Conservation (phyloP, 2,113 vertebrate genomes). For the Sebastes fasciatus region DNA sequence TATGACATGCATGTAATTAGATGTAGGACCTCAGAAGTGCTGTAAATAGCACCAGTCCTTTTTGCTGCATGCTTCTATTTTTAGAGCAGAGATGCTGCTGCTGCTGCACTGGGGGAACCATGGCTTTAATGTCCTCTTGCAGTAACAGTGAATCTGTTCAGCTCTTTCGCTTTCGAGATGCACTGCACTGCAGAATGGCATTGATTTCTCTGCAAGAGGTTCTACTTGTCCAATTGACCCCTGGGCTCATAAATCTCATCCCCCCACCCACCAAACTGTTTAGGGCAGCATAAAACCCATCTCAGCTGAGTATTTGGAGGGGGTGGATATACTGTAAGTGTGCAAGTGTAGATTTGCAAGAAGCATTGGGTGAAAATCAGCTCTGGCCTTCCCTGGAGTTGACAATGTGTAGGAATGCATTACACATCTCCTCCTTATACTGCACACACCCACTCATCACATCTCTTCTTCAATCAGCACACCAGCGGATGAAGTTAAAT, state of each 20-base stretch:
- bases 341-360: conserved; percentile 9
- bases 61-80: conserved; percentile 86
- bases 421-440: conserved; percentile 39
- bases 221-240: conserved; percentile 39
- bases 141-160: conserved; percentile 69
- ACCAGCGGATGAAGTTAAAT: conserved; percentile 5
- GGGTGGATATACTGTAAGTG: conserved; percentile 19
- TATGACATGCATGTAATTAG: conserved; percentile 50
- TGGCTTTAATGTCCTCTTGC: conserved; percentile 78
- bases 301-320: conserved; percentile 14
- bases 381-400: conserved; percentile 37
- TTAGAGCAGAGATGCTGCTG: conserved; percentile 73
- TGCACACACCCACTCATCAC: conserved; percentile 58
- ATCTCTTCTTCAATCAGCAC: conserved; percentile 32
- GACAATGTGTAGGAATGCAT: conserved; percentile 66
- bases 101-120: conserved; percentile 77
- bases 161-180: conserved; percentile 63
- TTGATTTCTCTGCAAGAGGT: conserved; percentile 46
- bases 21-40: conserved; percentile 58
- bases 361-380: conserved; percentile 36
- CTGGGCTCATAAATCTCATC: conserved; percentile 55
- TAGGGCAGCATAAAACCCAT: not conserved
- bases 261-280: conserved; percentile 22
- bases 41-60: conserved; percentile 83
- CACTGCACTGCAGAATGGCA: conserved; percentile 66